These are phyloP conservation scores for Erinaceus europaeus DNA, from an alignment of 2,113 vertebrate species.

Conservation along the genomic window DNA sequence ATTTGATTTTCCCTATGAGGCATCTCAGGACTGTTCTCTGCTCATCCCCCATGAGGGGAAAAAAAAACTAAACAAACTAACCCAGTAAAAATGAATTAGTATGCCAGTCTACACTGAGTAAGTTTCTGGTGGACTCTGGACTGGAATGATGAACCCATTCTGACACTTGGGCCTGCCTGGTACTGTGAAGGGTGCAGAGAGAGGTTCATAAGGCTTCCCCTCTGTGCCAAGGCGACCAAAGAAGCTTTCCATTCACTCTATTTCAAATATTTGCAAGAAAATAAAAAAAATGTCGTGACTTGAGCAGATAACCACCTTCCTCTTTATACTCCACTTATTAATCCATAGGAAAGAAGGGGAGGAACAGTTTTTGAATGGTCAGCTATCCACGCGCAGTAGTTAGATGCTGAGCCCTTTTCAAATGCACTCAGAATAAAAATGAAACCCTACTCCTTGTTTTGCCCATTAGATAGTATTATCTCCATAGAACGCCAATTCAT, in stretches of 20 bases:
- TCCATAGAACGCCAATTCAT: slow-evolving; percentile 85
- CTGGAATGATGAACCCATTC: not conserved
- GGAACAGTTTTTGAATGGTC: slow-evolving; percentile 53
- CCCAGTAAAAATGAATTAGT: not conserved
- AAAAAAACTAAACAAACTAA: not conserved
- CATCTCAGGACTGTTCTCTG: not conserved
- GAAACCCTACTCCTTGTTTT: slow-evolving; percentile 80
- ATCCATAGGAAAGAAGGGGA: slow-evolving; percentile 63
- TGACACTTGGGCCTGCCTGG: not conserved
- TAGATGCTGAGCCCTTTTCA: slow-evolving; percentile 78
- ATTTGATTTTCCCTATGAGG: not conserved
- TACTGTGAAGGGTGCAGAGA: no score
- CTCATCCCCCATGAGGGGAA: no score
- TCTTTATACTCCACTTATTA: slow-evolving; percentile 69
- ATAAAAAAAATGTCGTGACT: slow-evolving; percentile 47
- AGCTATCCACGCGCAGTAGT: slow-evolving; percentile 54
- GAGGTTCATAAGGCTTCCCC: no score
- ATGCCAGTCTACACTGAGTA: not conserved
- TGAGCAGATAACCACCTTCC: slow-evolving; percentile 56
- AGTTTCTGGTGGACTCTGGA: not conserved
- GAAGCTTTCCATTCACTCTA: slow-evolving; percentile 51
- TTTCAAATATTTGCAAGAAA: slow-evolving; percentile 46
- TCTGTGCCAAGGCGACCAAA: not conserved
- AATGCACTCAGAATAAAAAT: slow-evolving; percentile 75
- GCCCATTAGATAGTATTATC: slow-evolving; percentile 87